Evolutionary conservation across 2,113 vertebrate genomes (phyloP), one percentile per base, ranked within the genome.

Genomic region (Tragelaphus imberbis): DNA sequence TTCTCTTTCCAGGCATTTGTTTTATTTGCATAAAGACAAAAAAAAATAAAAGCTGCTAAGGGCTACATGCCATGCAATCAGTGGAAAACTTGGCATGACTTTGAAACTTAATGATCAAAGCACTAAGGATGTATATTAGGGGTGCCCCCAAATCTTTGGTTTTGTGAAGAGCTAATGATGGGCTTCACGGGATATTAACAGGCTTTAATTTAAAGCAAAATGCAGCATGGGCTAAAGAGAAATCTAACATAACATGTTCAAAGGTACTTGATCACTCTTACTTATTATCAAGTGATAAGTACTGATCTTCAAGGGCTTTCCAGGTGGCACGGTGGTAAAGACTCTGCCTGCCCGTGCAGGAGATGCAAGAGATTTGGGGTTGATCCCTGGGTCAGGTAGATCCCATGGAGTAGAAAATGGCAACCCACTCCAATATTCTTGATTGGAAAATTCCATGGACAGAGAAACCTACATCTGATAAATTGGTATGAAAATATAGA

Each of bases 1-100:
- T 94, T 95, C 36, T 40, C 61, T 71, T 87, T 82, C 59, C 81
- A 96, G n/a, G 59, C 88, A 95, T 91, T 88, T 98, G 89, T 97
- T 97, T 97, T 97, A 96, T 98, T 96, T 97, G 87, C 95, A 96
- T 94, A 79, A 96, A 93, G 87, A 94, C 92, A 98, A 97, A 96
- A 97, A 96, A 94, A 98, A 97, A 86, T 92, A 96, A 95, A 96
- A 98, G 84, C 84, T 92, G 92, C 63, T 40, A 81, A 94, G n/a
- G 84, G 55, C 91, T 59, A 51, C 79, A 68, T 96, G 95, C 84
- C 80, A 87, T 84, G 49, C 75, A 88, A 95, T 97, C 87, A 95
- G 92, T 95, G 59, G 53, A 47, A 95, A 87, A 92, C 28, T 96
- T 96, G 95, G 87, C 92, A 93, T 55, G 59, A n/a, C 92, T 97